A percentile compares a stretch with the other conserved stretches of the same genome.
Evolutionary conservation across 2,113 vertebrate genomes (phyloP).

Genomic region (Hystrix cristata): DNA sequence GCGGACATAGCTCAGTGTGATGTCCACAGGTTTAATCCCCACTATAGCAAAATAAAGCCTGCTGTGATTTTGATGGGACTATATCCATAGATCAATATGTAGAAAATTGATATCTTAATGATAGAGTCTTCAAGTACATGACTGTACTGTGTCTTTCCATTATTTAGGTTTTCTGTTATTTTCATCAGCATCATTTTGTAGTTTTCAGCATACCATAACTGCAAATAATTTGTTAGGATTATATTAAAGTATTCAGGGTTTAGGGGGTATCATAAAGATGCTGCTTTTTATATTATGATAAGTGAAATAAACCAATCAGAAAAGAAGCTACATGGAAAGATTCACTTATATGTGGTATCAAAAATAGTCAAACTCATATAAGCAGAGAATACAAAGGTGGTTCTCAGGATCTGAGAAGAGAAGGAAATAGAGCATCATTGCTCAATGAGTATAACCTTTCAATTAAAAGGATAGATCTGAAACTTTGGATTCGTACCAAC

Average conservation of each 20-base stretch:
- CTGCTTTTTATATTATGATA: not conserved
- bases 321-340: not conserved
- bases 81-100: not conserved
- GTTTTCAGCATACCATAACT: not conserved
- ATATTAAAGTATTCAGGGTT: not conserved
- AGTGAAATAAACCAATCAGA: not conserved
- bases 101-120: not conserved
- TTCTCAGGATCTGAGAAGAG: not conserved
- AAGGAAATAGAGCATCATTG: not conserved
- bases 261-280: not conserved
- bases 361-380: not conserved
- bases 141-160: not conserved
- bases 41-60: not conserved
- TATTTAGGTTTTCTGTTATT: not conserved
- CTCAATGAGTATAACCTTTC: not conserved
- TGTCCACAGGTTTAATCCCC: not conserved
- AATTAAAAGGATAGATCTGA: not conserved
- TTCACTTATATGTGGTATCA: not conserved
- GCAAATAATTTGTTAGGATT: not conserved
- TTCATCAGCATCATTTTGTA: not conserved
- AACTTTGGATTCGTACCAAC: not conserved
- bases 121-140: not conserved
- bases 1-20: not conserved
- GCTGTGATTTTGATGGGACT: not conserved
- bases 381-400: not conserved